Base-by-base conservation (phyloP, 2,113 vertebrate species). In the Camelus dromedarius region DNA sequence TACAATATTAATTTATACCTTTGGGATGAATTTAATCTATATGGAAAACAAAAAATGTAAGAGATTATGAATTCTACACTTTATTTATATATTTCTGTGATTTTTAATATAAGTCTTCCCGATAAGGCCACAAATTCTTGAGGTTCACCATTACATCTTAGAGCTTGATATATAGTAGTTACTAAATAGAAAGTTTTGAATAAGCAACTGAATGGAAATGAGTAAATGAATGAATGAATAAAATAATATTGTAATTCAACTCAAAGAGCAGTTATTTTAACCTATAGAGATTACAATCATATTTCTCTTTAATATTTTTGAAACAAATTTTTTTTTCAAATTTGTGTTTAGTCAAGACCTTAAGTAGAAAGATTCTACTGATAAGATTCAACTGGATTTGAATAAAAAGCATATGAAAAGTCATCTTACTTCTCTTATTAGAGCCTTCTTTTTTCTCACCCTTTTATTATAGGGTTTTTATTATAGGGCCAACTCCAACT, bases 181-280 rank as follows among this genome's bases (percentile, higher is more conserved):
- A 82, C 26, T 86, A 86, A 96, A 81, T 89, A n/a, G 42, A 81
- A 69, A 85, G 7, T 58, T 54, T 54, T 92, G 32, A 85, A 32
- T 91, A 70, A 80, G 26, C 73, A 90, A 91, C 9, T 73, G 67
- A 73, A 73, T 46, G 30, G 66, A 81, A 84, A 80, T 32, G 9
- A 60, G 52, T 12, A 30, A 88, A 22, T 64, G 2, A 60, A 72
- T 70, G 3, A 90, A 95, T 80, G 19, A 86, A 93, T 81, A 38
- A 89, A 72, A 48, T 58, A 93, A 81, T 75, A 46, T 15, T 84
- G 2, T 11, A 93, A 60, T 52, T 56, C 24, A 80, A 66, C 54
- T 73, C 19, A 82, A n/a, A 84, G 28, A 38, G 14, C 19, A 79
- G 3, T 87, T 75, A 91, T 89, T 95, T 93, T 87, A 85, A 46